phyloP scores from a whole-genome alignment of 2,797 vertebrate species.

The Rhinophrynus dorsalis region DNA sequence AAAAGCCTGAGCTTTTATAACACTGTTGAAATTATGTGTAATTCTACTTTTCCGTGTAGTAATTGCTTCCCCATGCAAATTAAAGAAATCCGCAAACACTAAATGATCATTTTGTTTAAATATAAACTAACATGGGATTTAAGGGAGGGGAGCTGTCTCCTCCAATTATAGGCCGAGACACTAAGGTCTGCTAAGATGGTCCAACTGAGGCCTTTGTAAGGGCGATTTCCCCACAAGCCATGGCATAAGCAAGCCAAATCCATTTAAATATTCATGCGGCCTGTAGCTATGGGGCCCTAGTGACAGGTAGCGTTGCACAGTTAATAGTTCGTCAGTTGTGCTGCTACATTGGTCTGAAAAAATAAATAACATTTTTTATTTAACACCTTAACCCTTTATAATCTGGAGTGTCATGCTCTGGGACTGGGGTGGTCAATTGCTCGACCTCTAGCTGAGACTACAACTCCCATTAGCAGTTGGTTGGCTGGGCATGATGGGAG shows the following conservation, averaged over 20 bases:
- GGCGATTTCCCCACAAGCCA: slow-evolving; percentile 26
- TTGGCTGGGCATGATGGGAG: too few species aligned
- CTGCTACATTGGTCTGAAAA: not conserved
- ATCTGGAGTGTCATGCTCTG: not conserved
- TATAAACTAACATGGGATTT: slow-evolving; percentile 40
- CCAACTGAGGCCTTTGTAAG: slow-evolving; percentile 28
- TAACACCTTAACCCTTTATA: slow-evolving; percentile 1
- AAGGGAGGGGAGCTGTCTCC: slow-evolving; percentile 39
- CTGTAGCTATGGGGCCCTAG: slow-evolving; percentile 13
- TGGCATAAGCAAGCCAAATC: slow-evolving; percentile 11
- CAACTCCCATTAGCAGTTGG: too few species aligned
- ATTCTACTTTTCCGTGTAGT: slow-evolving; percentile 37
- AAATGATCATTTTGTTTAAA: slow-evolving; percentile 47
- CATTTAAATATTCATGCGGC: slow-evolving; percentile 42
- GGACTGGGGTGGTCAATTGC: too few species aligned
- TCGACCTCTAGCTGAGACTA: too few species aligned
- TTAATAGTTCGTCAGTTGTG: slow-evolving; percentile 22
- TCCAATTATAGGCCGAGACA: slow-evolving; percentile 27
- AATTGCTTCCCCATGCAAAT: slow-evolving; percentile 48
- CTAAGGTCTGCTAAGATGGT: slow-evolving; percentile 29
- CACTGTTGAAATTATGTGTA: slow-evolving; percentile 28
- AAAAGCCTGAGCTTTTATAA: not conserved
- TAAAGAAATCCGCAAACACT: slow-evolving; percentile 34
- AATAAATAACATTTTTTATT: slow-evolving; percentile 5
- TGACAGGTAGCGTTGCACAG: slow-evolving; percentile 15